phyloP scores from a whole-genome alignment of 2,888 invertebrate genomes.

The Taenaris catops region DNA sequence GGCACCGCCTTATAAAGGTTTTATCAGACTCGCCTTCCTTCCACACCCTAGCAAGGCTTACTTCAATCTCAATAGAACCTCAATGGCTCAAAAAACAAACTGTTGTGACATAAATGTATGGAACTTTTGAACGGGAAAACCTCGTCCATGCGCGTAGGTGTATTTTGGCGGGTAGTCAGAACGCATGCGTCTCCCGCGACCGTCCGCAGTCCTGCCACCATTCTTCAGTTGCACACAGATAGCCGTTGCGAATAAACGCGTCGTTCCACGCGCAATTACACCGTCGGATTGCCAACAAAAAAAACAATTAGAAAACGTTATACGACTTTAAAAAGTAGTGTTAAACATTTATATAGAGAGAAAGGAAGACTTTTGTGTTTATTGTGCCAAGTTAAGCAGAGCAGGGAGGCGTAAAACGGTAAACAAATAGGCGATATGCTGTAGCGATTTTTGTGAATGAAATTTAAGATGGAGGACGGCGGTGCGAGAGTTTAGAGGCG shows the following conservation, averaged over 20 bases:
- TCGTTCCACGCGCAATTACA: constrained; percentile 34
- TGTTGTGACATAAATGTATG: constrained; percentile 38
- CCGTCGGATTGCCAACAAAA: constrained; percentile 55
- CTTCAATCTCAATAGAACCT: constrained; percentile 7
- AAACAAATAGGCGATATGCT: constrained; percentile 62
- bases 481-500: constrained; percentile 49
- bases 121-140: constrained; percentile 55
- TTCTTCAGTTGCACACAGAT: constrained; percentile 71
- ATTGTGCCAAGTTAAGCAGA: constrained; percentile 31
- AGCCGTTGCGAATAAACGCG: constrained; percentile 37
- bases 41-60: neutral
- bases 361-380: constrained; percentile 26
- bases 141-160: constrained; percentile 70
- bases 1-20: neutral
- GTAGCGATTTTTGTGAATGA: constrained; percentile 77
- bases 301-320: constrained; percentile 43
- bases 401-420: constrained; percentile 56
- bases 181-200: constrained; percentile 60
- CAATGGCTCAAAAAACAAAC: constrained; percentile 25
- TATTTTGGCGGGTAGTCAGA: constrained; percentile 70
- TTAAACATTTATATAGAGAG: constrained; percentile 25
- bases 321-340: constrained; percentile 35
- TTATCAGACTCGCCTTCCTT: constrained; percentile 2
- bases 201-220: constrained; percentile 75
- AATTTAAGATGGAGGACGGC: constrained; percentile 74